Percentiles rank a stretch among this genome's conserved stretches.
Evolutionary conservation across 2,888 invertebrate species (phyloP).

Genomic region (Drosophila dives): DNA sequence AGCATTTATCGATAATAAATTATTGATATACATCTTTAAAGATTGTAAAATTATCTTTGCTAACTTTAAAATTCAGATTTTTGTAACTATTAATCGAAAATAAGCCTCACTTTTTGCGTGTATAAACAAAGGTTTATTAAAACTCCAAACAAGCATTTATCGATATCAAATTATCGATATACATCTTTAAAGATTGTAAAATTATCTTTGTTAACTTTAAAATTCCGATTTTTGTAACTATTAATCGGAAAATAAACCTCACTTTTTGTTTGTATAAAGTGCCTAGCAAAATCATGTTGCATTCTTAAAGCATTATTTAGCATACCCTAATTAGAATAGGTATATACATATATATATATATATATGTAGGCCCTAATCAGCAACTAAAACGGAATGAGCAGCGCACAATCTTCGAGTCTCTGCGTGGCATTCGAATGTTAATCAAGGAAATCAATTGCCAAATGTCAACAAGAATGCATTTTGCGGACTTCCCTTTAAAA

Average conservation of each 20-base stretch:
- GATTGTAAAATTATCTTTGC: too few species aligned
- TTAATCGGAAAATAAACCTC: neutral
- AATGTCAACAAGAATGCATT: slow-evolving; percentile 41
- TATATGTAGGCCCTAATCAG: neutral
- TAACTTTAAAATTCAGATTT: too few species aligned
- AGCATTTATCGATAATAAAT: too few species aligned
- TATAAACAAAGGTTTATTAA: too few species aligned
- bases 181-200: neutral
- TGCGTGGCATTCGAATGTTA: slow-evolving; percentile 59
- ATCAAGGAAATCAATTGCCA: slow-evolving; percentile 57
- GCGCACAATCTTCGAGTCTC: slow-evolving; percentile 8
- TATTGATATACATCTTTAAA: too few species aligned
- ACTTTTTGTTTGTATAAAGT: neutral
- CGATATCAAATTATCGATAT: neutral
- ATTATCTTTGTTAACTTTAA: neutral
- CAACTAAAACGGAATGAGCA: slow-evolving; percentile 14
- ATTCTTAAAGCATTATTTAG: neutral
- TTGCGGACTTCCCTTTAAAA: neutral
- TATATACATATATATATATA: neutral
- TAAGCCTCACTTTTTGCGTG: too few species aligned
- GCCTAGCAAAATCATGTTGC: too few species aligned
- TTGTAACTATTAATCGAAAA: too few species aligned
- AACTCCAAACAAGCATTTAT: neutral
- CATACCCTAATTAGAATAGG: neutral
- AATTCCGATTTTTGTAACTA: neutral